These are phyloP conservation scores for Diadegma fenestrale DNA, from an alignment of 2,888 invertebrate species.

Conservation along the genomic window DNA sequence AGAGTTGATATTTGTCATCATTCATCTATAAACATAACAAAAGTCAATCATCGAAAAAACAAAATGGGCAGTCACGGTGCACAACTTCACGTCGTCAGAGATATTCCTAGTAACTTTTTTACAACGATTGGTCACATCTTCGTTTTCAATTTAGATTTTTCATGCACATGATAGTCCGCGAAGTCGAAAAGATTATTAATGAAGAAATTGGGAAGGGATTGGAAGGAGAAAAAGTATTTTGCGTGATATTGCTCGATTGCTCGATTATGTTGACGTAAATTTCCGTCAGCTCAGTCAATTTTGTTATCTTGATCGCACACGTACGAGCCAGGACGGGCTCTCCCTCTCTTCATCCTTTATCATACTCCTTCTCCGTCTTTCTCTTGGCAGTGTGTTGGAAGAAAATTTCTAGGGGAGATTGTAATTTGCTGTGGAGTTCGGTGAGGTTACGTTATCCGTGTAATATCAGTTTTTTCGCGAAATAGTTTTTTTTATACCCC, in stretches of 20 bases:
- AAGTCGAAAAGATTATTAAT: background rate
- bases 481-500: background rate
- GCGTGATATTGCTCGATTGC: background rate
- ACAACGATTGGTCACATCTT: background rate
- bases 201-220: background rate
- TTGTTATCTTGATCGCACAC: background rate
- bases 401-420: slow-evolving; percentile 36
- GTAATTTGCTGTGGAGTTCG: slow-evolving; percentile 1
- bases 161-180: background rate
- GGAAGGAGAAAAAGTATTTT: background rate
- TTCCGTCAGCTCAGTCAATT: background rate
- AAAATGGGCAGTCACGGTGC: background rate
- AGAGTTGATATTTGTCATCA: no score
- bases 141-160: background rate
- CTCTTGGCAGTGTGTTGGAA: slow-evolving; percentile 5
- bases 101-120: slow-evolving; percentile 4
- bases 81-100: background rate
- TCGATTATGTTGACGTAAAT: background rate
- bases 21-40: no score
- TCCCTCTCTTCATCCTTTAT: no score
- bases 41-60: background rate
- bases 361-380: background rate
- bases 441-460: slow-evolving; percentile 20
- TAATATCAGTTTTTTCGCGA: slow-evolving; percentile 14
- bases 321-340: background rate